These are phyloP conservation scores for Akabosia matsudoensis DNA, from an alignment of 1,140 invertebrate genomes.

Conservation along the genomic window DNA sequence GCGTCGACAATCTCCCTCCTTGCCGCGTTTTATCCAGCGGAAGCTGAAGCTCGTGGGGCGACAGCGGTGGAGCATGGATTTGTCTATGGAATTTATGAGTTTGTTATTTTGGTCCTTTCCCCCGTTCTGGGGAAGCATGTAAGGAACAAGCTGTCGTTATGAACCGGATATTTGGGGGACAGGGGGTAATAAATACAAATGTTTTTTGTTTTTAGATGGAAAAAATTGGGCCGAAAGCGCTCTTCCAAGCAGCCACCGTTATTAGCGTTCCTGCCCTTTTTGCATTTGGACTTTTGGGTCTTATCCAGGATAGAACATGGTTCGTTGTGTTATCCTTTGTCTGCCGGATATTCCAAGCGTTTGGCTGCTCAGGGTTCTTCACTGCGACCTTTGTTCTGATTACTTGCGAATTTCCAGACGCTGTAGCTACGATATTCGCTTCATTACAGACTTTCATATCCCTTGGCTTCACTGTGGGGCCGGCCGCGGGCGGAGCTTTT, in stretches of 20 bases:
- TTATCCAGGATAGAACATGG: slow-evolving; percentile 52
- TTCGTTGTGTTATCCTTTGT: slow-evolving; percentile 60
- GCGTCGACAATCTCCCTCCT: slow-evolving; percentile 78
- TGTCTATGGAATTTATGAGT: slow-evolving; percentile 87
- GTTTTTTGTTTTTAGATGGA: background rate
- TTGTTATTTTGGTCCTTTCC: slow-evolving; percentile 67
- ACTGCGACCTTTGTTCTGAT: slow-evolving; percentile 61
- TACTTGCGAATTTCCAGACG: slow-evolving; percentile 58
- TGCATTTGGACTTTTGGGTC: slow-evolving; percentile 57
- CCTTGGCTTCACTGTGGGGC: slow-evolving; percentile 64
- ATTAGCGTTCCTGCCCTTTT: slow-evolving; percentile 51
- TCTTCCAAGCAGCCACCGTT: slow-evolving; percentile 57
- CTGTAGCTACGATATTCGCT: slow-evolving; percentile 61
- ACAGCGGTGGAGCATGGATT: slow-evolving; percentile 82
- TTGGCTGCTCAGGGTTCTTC: slow-evolving; percentile 59
- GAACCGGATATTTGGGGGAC: background rate
- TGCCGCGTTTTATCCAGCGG: slow-evolving; percentile 60
- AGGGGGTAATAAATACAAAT: background rate
- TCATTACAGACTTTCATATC: slow-evolving; percentile 86
- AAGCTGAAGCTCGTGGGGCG: slow-evolving; percentile 78
- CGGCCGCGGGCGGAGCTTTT: slow-evolving; percentile 75
- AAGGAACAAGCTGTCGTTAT: background rate
- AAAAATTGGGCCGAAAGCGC: slow-evolving; percentile 12
- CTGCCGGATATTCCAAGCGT: slow-evolving; percentile 59
- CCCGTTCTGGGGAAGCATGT: slow-evolving; percentile 27